Conservation (phyloP, 2,113 vertebrate species). For the Recurvirostra avosetta region DNA sequence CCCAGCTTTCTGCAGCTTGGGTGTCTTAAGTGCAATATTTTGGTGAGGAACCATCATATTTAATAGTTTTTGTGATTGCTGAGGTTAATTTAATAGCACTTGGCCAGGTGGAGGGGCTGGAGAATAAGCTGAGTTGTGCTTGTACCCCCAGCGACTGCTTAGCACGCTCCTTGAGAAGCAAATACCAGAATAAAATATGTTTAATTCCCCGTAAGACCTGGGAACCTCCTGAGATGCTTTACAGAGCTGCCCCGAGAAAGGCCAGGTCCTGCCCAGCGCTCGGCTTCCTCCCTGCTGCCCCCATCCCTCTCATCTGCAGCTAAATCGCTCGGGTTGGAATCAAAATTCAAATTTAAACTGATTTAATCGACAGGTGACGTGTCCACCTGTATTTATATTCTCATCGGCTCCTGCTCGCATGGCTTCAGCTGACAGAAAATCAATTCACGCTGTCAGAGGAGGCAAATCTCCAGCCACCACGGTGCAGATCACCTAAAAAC, state of each 20-base stretch:
- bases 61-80: background rate
- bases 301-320: background rate
- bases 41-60: too few relatives aligned
- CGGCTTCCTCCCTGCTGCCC: background rate
- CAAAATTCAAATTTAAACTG: background rate
- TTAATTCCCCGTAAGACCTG: rapidly evolving
- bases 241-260: background rate
- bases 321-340: rapidly evolving
- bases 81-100: background rate
- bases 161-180: rapidly evolving
- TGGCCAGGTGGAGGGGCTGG: background rate
- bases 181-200: background rate
- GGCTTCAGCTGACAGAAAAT: background rate
- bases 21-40: background rate
- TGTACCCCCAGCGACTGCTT: rapidly evolving
- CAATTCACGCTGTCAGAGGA: background rate
- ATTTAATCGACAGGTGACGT: background rate
- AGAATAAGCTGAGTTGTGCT: background rate
- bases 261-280: background rate
- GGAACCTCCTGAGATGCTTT: background rate
- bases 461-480: background rate
- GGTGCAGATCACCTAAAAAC: background rate
- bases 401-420: rapidly evolving
- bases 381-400: background rate
- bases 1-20: background rate